Percentiles rank a stretch among this genome's conserved stretches.
phyloP scores from a whole-genome alignment of 2,888 invertebrate genomes.

The Carterocephalus palaemon region DNA sequence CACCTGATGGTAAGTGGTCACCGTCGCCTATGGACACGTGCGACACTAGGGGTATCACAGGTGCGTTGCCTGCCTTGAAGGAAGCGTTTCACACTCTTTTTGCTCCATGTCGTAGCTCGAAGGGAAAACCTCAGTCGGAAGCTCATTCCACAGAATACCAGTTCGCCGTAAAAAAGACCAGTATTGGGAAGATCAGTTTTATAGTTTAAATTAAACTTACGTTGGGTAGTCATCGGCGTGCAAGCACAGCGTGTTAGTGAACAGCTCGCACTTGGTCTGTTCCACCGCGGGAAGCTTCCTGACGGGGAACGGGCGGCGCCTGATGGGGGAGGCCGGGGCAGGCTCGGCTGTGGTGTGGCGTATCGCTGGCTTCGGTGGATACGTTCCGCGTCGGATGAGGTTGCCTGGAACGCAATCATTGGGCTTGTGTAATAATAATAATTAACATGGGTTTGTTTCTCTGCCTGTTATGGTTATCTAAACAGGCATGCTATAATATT shows the following conservation, averaged over 20 bases:
- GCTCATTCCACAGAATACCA: too few relatives aligned
- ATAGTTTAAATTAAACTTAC: constrained; percentile 79
- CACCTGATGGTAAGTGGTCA: too few relatives aligned
- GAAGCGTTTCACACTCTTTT: too few relatives aligned
- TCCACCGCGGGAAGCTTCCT: constrained; percentile 53
- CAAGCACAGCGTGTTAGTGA: constrained; percentile 85
- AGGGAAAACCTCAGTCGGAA: too few relatives aligned
- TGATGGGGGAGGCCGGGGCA: constrained; percentile 33
- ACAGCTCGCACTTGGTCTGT: constrained; percentile 80
- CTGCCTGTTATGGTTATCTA: not conserved
- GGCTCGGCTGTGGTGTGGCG: constrained; percentile 59
- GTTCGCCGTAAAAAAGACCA: too few relatives aligned
- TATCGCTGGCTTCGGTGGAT: constrained; percentile 47
- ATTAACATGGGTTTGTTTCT: not conserved
- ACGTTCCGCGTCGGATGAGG: constrained; percentile 58
- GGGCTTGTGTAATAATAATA: not conserved
- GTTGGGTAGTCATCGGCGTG: constrained; percentile 86
- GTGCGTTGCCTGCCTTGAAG: too few relatives aligned
- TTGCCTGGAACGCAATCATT: constrained; percentile 42
- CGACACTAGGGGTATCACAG: too few relatives aligned
- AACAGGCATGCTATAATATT: not conserved
- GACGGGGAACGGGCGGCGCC: constrained; percentile 49
- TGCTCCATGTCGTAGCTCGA: too few relatives aligned
- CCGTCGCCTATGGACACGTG: too few relatives aligned
- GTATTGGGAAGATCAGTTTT: too few relatives aligned